These are phyloP conservation scores for Malurus leucopterus DNA, from an alignment of 2,797 vertebrate species.

Conservation along the genomic window DNA sequence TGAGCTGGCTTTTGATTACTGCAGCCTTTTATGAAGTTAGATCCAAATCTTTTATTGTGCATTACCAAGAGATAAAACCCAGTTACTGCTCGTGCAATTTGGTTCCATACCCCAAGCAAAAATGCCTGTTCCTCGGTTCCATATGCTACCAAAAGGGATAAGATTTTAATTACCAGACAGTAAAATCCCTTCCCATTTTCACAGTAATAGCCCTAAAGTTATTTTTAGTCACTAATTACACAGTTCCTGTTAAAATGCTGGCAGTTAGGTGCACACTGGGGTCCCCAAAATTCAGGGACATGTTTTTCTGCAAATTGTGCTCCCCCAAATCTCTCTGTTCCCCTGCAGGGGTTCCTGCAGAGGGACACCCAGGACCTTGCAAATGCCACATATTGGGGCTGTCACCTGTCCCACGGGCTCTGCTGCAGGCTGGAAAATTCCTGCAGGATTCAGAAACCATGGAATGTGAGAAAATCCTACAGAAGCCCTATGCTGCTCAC, in stretches of 20 bases:
- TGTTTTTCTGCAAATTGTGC: neutral
- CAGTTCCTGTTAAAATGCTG: neutral
- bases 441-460: neutral
- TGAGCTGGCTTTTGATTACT: neutral
- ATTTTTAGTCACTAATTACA: neutral
- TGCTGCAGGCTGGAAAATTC: neutral
- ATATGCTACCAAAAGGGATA: neutral
- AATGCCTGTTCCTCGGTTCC: neutral
- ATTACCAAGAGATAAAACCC: constrained; percentile 17
- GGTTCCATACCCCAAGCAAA: neutral
- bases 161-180: constrained; percentile 29
- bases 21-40: neutral
- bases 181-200: constrained; percentile 9
- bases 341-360: neutral
- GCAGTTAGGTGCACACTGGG: neutral
- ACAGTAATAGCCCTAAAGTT: neutral
- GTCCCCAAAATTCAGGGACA: neutral
- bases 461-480: neutral
- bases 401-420: neutral
- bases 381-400: accelerated
- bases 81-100: neutral
- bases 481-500: neutral
- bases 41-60: constrained; percentile 12
- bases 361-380: neutral
- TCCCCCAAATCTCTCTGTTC: neutral